phyloP scores from a whole-genome alignment of 2,113 vertebrate species.

The Apaloderma vittatum region DNA sequence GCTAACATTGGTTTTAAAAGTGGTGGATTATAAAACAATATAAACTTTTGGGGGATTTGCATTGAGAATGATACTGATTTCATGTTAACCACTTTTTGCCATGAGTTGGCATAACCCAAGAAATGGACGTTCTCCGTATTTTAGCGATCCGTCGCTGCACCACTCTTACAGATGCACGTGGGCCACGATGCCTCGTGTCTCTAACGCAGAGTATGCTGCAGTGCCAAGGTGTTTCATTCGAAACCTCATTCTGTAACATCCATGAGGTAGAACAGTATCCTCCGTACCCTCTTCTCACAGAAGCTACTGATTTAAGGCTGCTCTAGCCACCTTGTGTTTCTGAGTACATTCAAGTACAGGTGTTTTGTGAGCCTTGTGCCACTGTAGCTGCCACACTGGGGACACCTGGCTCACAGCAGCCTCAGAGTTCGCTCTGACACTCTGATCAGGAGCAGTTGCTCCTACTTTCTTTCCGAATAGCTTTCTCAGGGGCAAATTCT shows the following conservation, averaged over 20 bases:
- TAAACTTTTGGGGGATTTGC: neutral
- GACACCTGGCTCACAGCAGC: neutral
- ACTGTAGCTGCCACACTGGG: neutral
- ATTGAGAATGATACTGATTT: neutral
- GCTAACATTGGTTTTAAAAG: neutral
- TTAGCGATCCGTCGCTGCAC: neutral
- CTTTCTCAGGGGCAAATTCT: neutral
- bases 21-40: neutral
- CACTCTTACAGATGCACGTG: neutral
- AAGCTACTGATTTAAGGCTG: neutral
- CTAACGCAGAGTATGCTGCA: neutral
- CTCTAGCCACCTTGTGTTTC: neutral
- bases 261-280: accelerated
- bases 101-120: neutral
- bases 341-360: too few species aligned
- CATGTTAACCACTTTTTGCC: neutral
- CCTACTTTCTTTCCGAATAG: neutral
- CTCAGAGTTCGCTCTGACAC: neutral
- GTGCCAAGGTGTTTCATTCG: neutral
- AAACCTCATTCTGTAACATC: neutral
- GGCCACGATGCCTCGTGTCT: neutral
- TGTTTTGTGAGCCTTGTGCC: neutral
- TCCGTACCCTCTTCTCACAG: neutral
- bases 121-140: accelerated
- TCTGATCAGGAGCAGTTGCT: neutral